Evolutionary conservation across 2,888 invertebrate species (phyloP).

Genomic region (Rotaria macrura): DNA sequence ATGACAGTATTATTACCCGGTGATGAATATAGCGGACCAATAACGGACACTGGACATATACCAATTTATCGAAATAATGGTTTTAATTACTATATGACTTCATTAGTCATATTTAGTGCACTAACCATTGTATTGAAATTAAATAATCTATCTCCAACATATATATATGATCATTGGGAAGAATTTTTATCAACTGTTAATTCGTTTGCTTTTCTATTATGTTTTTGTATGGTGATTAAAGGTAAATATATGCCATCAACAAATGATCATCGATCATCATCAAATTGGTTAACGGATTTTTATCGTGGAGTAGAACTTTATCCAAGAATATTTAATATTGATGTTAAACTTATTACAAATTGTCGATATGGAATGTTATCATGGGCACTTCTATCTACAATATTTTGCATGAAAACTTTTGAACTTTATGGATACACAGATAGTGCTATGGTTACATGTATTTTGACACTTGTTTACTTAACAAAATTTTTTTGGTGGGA

Average conservation of each 20-base stretch:
- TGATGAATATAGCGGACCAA: conserved; percentile 51
- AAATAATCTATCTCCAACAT: conserved; percentile 42
- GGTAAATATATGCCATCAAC: conserved; percentile 46
- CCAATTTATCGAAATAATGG: conserved; percentile 54
- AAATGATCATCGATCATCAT: conserved; percentile 46
- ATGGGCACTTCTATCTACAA: conserved; percentile 51
- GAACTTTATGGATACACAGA: conserved; percentile 47
- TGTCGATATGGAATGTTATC: conserved; percentile 52
- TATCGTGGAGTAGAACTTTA: conserved; percentile 57
- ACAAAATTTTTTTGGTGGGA: conserved; percentile 58
- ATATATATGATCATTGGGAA: conserved; percentile 52
- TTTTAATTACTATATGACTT: conserved; percentile 51
- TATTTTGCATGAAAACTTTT: conserved; percentile 48
- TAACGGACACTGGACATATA: conserved; percentile 51
- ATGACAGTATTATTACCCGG: conserved; percentile 50
- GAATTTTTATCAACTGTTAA: conserved; percentile 52
- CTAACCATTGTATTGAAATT: conserved; percentile 43
- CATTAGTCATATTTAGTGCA: conserved; percentile 44
- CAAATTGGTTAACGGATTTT: conserved; percentile 53
- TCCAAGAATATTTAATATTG: conserved; percentile 52
- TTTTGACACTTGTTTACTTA: conserved; percentile 53
- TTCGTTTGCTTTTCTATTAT: conserved; percentile 50
- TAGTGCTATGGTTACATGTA: conserved; percentile 44
- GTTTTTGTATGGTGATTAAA: conserved; percentile 48
- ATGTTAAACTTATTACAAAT: conserved; percentile 50